Evolutionary conservation across 2,888 invertebrate genomes (phyloP), one percentile per base, ranked within the genome.

Genomic region (Drosophila histrio): DNA sequence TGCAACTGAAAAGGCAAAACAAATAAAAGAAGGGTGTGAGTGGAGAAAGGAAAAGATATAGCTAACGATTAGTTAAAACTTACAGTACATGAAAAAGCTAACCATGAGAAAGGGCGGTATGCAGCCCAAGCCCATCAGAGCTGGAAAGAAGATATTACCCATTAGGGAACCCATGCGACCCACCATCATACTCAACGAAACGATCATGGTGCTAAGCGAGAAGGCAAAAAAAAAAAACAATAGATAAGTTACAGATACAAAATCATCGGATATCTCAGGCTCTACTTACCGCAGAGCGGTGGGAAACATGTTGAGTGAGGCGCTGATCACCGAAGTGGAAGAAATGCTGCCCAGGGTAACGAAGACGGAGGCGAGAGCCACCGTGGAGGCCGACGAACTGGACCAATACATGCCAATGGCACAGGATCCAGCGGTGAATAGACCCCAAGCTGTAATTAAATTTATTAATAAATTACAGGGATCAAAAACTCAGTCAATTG

Each of bases 61-160:
- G 2, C 13, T 6, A n/a, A 22, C 11, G 6, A n/a, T 3, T 19
- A 4, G 13, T n/a, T 7, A 15, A 15, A 2, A 85, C 89, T 92
- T 92, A 95, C 95, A 92, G 73, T 93, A 85, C 79, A 95, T 92
- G 19, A 94, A 93, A n/a, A 92, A 85, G 24, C 94, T 94, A 63
- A 96, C 93, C 87, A 94, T 93, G 36, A 95, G 90, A 89, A 96
- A 96, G 7, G 96, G 95, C 15, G 95, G 94, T 17, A 94, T 90
- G 85, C 96, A 96, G 44, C 95, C 95, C 26, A 93, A 91, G 61
- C 92, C 91, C 66, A 96, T 93, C 32, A 96, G 92, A 15, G 94
- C 92, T 1, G 96, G 96, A 87, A 96, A 96, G 8, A 94, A 87
- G 15, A 96, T 91, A 63, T 96, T 95, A n/a, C 96, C 96, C 7